A percentile compares a stretch with the other conserved stretches of the same genome.
Conservation (phyloP, 2,113 vertebrate genomes). For the Cyprichromis sp. region DNA sequence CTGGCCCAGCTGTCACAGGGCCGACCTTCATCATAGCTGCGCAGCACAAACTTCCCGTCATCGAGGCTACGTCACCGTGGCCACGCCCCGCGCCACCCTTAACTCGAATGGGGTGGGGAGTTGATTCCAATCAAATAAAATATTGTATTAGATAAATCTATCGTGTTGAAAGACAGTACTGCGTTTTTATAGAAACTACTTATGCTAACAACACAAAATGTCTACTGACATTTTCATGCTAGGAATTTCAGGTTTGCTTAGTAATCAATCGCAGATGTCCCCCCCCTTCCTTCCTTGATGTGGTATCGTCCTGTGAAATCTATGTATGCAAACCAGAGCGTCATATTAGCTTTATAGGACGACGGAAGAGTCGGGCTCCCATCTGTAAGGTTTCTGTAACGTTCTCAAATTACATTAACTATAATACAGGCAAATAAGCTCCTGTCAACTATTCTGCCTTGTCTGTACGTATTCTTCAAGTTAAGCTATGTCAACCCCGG, state of each 20-base stretch:
- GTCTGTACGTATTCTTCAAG: neutral
- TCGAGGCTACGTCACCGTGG: neutral
- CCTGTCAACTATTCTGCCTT: neutral
- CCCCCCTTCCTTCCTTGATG: neutral
- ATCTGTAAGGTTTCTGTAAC: neutral
- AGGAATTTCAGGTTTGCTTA: accelerated
- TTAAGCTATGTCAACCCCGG: conserved; percentile 87
- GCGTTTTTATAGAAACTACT: no score
- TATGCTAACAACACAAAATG: neutral
- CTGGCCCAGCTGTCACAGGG: conserved; percentile 21
- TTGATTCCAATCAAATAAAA: neutral
- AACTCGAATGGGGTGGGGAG: neutral
- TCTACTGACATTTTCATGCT: accelerated
- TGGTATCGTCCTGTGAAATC: conserved; percentile 43
- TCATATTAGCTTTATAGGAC: neutral
- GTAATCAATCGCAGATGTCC: accelerated
- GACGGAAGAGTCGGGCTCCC: neutral
- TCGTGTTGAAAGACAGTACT: neutral
- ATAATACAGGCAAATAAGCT: neutral
- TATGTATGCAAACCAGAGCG: neutral
- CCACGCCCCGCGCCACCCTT: neutral
- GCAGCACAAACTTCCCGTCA: conserved; percentile 43
- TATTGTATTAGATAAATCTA: accelerated
- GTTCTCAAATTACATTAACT: neutral
- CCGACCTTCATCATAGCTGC: conserved; percentile 17